Percentiles rank a stretch among this genome's conserved stretches.
Conservation (phyloP, 2,888 invertebrate genomes). For the Oligia strigilis region DNA sequence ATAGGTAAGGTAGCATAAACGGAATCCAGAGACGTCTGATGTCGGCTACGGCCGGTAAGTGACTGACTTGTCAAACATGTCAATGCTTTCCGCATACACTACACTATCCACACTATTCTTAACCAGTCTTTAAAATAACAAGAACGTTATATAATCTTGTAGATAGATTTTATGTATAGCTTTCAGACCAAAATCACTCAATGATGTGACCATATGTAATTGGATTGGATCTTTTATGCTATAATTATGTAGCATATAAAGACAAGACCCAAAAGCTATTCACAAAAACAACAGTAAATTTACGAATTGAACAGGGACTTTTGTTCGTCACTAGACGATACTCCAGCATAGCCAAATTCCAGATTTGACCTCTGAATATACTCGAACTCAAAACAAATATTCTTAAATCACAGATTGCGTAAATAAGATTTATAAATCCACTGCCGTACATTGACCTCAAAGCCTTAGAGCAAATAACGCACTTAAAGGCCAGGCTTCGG, state of each 20-base stretch:
- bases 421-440: constrained; percentile 2
- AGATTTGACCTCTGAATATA: not conserved
- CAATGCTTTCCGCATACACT: no score
- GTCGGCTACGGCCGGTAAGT: no score
- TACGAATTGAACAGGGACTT: not conserved
- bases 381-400: not conserved
- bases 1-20: no score
- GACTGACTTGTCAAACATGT: no score
- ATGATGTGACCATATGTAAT: not conserved
- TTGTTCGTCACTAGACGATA: not conserved
- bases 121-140: not conserved
- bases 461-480: constrained; percentile 28
- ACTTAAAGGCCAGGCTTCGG: constrained; percentile 8
- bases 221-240: not conserved
- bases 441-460: constrained; percentile 7
- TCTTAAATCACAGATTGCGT: not conserved
- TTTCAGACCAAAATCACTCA: not conserved
- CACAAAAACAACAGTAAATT: not conserved
- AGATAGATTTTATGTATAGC: no score
- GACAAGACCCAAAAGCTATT: not conserved
- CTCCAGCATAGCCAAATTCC: not conserved
- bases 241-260: not conserved
- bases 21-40: no score
- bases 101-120: not conserved
- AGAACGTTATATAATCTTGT: not conserved